Percentiles rank a stretch among this genome's conserved stretches.
These are phyloP conservation scores for Machimus rusticus DNA, from an alignment of 2,888 invertebrate genomes.

Conservation along the genomic window DNA sequence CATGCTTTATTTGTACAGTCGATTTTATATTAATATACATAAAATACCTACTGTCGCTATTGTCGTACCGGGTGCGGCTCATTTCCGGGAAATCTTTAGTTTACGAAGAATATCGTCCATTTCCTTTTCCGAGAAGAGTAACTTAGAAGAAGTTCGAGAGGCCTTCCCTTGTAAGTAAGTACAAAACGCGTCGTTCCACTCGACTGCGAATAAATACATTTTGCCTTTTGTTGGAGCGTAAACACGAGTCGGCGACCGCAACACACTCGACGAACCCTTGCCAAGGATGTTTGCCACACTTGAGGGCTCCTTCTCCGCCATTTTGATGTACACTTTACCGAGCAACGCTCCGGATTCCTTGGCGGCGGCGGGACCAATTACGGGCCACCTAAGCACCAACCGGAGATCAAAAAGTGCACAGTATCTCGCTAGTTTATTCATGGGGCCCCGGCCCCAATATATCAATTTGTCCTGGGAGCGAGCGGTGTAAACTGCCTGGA, in stretches of 20 bases:
- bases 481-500: not conserved
- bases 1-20: no score
- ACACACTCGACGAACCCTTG: not conserved
- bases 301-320: not conserved
- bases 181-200: not conserved
- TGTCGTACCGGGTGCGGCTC: not conserved
- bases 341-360: not conserved
- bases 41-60: not conserved
- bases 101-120: not conserved
- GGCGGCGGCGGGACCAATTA: not conserved
- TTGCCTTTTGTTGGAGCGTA: not conserved
- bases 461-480: constrained; percentile 14
- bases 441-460: not conserved
- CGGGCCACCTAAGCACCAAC: not conserved
- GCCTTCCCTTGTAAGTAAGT: not conserved
- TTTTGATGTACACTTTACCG: not conserved
- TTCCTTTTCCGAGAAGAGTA: not conserved
- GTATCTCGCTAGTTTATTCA: constrained; percentile 17
- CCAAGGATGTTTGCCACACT: not conserved
- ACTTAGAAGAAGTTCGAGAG: not conserved
- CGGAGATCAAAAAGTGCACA: constrained; percentile 9
- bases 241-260: not conserved
- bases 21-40: not conserved
- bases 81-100: not conserved
- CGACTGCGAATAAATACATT: not conserved